A percentile compares a stretch with the other conserved stretches of the same genome.
Evolutionary conservation across 1,140 invertebrate genomes (phyloP).

Genomic region (Ridgeia piscesae): DNA sequence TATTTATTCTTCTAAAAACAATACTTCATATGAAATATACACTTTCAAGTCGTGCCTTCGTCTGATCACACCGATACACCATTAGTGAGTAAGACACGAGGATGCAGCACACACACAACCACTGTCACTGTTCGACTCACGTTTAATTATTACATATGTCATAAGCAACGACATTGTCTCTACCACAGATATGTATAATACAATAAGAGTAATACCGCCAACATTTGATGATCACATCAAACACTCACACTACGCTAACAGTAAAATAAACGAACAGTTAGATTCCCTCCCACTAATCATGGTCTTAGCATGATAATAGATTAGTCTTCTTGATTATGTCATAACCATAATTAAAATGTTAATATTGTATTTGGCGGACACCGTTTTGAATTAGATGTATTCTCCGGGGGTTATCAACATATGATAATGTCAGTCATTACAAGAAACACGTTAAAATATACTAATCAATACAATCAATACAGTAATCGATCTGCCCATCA

Average conservation of each 20-base stretch:
- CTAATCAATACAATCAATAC: too few species aligned
- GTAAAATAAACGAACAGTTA: background rate
- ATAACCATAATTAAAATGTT: too few species aligned
- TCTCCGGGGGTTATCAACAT: background rate
- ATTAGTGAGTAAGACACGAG: background rate
- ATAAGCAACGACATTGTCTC: background rate
- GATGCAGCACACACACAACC: background rate
- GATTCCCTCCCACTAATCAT: too few species aligned
- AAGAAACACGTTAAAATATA: background rate
- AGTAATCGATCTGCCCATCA: too few species aligned
- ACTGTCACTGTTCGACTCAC: background rate
- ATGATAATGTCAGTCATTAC: background rate
- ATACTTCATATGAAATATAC: background rate
- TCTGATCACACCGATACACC: background rate
- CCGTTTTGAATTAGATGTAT: background rate
- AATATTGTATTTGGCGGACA: too few species aligned
- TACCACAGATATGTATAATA: background rate
- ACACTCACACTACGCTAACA: background rate
- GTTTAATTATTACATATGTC: background rate
- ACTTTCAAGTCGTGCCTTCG: background rate
- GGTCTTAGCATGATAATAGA: too few species aligned
- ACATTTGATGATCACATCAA: background rate
- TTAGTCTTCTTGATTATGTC: too few species aligned
- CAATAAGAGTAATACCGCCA: background rate
- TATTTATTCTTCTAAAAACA: background rate